Conservation (phyloP, 2,797 vertebrate species). For the Sebastes kiyomatsui region DNA sequence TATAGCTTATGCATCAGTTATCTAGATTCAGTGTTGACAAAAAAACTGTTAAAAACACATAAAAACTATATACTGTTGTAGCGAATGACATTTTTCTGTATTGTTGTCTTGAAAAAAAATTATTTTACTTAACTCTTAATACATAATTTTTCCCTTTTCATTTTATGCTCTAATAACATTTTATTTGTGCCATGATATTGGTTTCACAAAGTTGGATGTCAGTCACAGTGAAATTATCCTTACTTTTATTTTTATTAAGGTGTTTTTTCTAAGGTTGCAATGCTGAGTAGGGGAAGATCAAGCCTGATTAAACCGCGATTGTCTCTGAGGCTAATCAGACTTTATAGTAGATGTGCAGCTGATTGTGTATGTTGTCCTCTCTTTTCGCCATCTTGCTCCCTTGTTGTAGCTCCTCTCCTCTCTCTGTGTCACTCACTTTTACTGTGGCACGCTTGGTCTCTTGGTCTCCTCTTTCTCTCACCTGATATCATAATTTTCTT, state of each 20-base stretch:
- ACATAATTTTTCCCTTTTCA: not conserved
- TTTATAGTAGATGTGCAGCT: not conserved
- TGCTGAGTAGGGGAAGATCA: not conserved
- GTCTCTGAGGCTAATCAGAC: not conserved
- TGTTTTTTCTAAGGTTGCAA: not conserved
- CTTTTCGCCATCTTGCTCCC: not conserved
- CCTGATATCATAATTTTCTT: not conserved
- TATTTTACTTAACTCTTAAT: not conserved
- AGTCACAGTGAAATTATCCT: not conserved
- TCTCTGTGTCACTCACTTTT: not conserved
- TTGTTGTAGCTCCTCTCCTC: not conserved
- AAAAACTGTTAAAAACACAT: not conserved
- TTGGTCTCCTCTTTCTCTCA: not conserved
- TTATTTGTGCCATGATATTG: not conserved
- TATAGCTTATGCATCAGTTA: not conserved
- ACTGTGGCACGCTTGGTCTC: not conserved
- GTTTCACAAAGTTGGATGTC: not conserved
- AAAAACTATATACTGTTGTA: not conserved
- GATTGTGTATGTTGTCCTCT: not conserved
- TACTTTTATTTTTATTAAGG: not conserved
- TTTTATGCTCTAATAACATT: not conserved
- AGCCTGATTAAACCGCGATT: not conserved
- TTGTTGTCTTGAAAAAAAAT: not conserved
- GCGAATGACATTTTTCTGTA: not conserved
- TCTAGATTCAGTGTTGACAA: not conserved